Percentiles rank a stretch among this genome's conserved stretches.
These are phyloP conservation scores for Sebastes matsubarae DNA, from an alignment of 2,797 vertebrate species.

Conservation along the genomic window DNA sequence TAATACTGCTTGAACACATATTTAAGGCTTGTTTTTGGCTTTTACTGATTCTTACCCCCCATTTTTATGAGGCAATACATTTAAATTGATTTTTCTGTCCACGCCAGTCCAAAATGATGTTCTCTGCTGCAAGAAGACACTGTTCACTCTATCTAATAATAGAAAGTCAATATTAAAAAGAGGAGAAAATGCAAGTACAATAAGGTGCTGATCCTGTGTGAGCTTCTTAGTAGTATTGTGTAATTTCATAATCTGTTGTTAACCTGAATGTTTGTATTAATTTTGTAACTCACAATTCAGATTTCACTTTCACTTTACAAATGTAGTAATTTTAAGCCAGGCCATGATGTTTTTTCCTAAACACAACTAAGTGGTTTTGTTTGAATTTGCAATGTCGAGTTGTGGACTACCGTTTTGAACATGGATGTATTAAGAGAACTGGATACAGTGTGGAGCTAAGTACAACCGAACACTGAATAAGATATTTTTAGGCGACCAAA, in stretches of 20 bases:
- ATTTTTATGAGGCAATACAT: background rate
- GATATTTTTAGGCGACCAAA: no score
- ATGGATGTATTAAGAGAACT: no score
- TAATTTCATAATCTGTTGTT: background rate
- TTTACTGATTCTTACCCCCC: background rate
- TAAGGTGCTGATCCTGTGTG: background rate
- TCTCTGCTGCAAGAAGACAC: background rate
- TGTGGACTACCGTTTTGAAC: no score
- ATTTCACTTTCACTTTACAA: background rate
- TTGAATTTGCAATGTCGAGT: background rate
- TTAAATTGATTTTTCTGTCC: background rate
- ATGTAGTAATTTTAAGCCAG: background rate
- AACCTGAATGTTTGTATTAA: background rate
- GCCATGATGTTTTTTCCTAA: background rate
- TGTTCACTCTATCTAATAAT: background rate
- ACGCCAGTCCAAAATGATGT: background rate
- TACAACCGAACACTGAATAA: no score
- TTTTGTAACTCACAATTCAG: background rate
- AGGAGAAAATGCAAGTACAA: background rate
- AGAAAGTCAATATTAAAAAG: background rate
- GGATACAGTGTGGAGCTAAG: no score
- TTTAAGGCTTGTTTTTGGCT: background rate
- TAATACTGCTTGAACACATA: background rate
- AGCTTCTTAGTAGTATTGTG: background rate
- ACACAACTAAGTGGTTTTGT: background rate